Evolutionary conservation across 2,888 invertebrate species (phyloP).

Genomic region (Chouioia cunea): DNA sequence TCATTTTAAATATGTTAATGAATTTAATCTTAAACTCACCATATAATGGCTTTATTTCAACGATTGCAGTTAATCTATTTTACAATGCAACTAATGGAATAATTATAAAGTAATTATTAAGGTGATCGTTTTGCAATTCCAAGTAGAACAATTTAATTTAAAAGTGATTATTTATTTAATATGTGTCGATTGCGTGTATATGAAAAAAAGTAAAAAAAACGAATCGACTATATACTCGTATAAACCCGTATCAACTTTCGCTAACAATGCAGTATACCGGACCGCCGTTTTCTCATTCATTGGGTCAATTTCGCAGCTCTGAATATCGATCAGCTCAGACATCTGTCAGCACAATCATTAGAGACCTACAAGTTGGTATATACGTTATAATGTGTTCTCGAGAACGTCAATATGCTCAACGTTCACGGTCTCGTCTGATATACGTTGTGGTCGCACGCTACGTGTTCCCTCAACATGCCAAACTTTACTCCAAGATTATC

Average conservation of each 20-base stretch:
- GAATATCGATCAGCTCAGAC: conserved; percentile 34
- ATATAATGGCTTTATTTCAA: too few relatives aligned
- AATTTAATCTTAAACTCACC: neutral
- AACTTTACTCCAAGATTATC: conserved; percentile 7
- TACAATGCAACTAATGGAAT: too few relatives aligned
- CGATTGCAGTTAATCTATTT: too few relatives aligned
- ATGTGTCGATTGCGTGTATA: too few relatives aligned
- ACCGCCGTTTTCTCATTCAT: neutral
- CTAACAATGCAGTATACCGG: conserved; percentile 9
- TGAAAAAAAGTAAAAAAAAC: conserved; percentile 9
- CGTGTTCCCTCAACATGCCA: conserved; percentile 32
- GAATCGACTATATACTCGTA: neutral
- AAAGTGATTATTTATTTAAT: too few relatives aligned
- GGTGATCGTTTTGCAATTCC: too few relatives aligned
- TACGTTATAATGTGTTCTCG: conserved; percentile 14
- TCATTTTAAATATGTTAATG: neutral
- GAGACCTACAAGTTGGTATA: neutral
- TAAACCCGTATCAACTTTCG: conserved; percentile 30
- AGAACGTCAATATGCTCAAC: neutral
- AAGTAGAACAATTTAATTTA: too few relatives aligned
- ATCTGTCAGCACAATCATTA: conserved; percentile 34
- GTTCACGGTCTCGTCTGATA: neutral
- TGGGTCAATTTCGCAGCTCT: conserved; percentile 36
- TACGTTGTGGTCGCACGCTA: conserved; percentile 45
- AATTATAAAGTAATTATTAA: too few relatives aligned